A percentile compares a stretch with the other conserved stretches of the same genome.
Evolutionary conservation across 37 sponge, comb jelly and placozoan genomes (phyloP).

Genomic region (Halichondria panicea): DNA sequence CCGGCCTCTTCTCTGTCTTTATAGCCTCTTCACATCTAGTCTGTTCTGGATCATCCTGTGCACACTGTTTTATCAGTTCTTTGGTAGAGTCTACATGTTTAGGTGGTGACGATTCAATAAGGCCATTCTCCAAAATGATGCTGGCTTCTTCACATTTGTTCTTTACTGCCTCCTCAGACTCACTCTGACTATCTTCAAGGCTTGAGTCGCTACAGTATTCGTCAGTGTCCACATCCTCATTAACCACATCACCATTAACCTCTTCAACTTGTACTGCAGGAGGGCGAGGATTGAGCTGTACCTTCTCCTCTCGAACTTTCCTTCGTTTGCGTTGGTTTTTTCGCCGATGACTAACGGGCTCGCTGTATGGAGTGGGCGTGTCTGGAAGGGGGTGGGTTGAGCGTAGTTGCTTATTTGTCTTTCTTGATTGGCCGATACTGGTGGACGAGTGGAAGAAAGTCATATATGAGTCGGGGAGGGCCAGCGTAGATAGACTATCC

Average conservation of each 20-base stretch:
- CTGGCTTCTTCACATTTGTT: background rate
- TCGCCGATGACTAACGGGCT: slow-evolving; percentile 8
- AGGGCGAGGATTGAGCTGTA: background rate
- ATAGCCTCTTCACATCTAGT: background rate
- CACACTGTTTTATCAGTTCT: no score
- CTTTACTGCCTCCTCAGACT: background rate
- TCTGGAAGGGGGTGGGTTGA: background rate
- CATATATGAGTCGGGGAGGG: slow-evolving; percentile 38
- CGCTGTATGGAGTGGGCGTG: background rate
- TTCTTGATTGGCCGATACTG: slow-evolving; percentile 2
- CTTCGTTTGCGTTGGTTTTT: slow-evolving; percentile 25
- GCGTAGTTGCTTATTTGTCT: slow-evolving; percentile 10
- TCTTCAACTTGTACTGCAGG: background rate
- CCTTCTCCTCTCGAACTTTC: slow-evolving; percentile 37
- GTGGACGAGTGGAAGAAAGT: slow-evolving; percentile 32
- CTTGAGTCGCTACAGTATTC: slow-evolving; percentile 7
- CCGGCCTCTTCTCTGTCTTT: background rate
- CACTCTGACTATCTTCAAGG: background rate
- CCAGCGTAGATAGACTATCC: slow-evolving; percentile 9
- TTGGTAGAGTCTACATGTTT: no score
- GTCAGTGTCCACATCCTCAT: slow-evolving; percentile 4
- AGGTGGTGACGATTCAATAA: no score
- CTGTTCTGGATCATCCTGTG: background rate
- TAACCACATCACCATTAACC: background rate
- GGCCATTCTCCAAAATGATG: background rate